Base-by-base conservation (phyloP, 2,888 invertebrate genomes). In the Clepsis dumicolana region DNA sequence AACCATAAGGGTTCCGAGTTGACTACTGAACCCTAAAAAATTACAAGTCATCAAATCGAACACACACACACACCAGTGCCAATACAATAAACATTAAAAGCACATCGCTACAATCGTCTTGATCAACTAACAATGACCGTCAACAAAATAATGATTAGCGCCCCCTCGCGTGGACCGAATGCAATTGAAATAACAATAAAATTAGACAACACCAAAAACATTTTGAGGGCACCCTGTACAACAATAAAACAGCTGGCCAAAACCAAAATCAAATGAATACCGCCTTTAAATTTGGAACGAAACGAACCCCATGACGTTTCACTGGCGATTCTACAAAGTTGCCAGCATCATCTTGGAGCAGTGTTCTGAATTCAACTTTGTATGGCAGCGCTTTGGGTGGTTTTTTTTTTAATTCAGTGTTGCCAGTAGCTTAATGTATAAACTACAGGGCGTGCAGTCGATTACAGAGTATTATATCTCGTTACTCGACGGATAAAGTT, bases 191-290 rank as follows among this genome's bases (percentile, higher is more conserved):
- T 41, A 59, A 59, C 59, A 59, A 59, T 59, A 59, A 59, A 59
- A 59, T 59, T 59, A 59, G 59, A 59, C 59, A 38, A 59, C 59
- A 38, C 57, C 57, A 41, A 59, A 59, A 59, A 59, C 59, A 59
- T 59, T 59, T 27, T 24, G 59, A 25, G 59, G 59, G 41, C 16
- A 16, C 59, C 25, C 38, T n/a, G 16, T 24, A 16, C 59, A n/a
- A 38, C 38, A 24, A 41, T n/a, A 14, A 29, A 25, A 29, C 25
- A 41, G 14, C 1, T 8, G 8, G 3, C 2, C 35, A 57, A 35
- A 35, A 0, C 24, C 1, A n/a, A 44, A 41, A n/a, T 25, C 38
- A 10, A 59, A 59, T 1, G 1, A n/a, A 41, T 25, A 14, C 41
- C 16, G 10, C 3, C 48, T 12, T 41, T 59, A 8, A 59, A 18